Evolutionary conservation across 53 echinoderm and acorn worm genomes (phyloP).

Genomic region (Pentamera pediparva): DNA sequence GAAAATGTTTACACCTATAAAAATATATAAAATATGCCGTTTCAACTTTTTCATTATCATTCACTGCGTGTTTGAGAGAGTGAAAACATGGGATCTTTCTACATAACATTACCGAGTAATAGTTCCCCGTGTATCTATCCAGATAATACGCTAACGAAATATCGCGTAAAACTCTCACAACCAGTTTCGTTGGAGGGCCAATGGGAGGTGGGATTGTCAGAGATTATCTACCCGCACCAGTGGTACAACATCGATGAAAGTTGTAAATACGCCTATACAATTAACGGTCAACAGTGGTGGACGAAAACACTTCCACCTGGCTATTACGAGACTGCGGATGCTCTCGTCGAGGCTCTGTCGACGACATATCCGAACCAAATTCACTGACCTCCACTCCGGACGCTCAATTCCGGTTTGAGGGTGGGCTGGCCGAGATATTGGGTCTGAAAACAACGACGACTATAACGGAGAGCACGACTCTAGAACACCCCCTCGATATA

Average conservation of each 20-base stretch:
- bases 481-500: constrained; percentile 2
- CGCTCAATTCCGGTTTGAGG: constrained; percentile 2
- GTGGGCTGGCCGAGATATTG: constrained; percentile 16
- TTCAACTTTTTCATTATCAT: too few species aligned
- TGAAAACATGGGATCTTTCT: constrained; percentile 25
- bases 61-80: background rate
- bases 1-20: too few species aligned
- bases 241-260: constrained; percentile 36
- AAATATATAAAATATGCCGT: too few species aligned
- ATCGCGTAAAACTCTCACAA: constrained; percentile 17
- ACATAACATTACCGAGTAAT: constrained; percentile 42
- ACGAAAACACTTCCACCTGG: background rate
- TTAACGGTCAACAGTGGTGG: constrained; percentile 1
- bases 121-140: constrained; percentile 31
- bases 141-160: constrained; percentile 36
- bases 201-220: constrained; percentile 29
- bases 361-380: background rate
- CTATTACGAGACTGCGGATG: background rate
- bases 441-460: constrained; percentile 7
- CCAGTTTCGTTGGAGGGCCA: constrained; percentile 1
- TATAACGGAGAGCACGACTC: background rate
- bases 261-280: constrained; percentile 1
- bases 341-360: background rate
- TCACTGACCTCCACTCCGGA: too few species aligned
- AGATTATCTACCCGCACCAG: constrained; percentile 29